Evolutionary conservation across 1,140 invertebrate genomes (phyloP).

Genomic region (Coboldia fuscipes): DNA sequence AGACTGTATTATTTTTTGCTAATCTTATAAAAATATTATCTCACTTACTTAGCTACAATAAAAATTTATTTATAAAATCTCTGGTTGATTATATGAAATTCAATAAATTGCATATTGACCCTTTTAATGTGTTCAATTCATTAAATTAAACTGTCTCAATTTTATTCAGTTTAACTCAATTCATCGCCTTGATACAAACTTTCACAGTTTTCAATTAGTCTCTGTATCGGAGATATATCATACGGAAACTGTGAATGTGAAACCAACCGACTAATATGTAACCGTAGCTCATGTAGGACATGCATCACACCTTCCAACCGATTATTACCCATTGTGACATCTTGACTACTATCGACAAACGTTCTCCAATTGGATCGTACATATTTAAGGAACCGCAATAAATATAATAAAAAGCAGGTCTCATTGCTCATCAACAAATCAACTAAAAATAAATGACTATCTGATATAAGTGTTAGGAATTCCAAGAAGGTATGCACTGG

Average conservation of each 20-base stretch:
- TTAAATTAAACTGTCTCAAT: too few relatives aligned
- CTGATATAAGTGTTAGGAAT: constrained; percentile 60
- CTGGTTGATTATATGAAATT: too few relatives aligned
- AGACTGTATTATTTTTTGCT: too few relatives aligned
- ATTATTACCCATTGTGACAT: constrained; percentile 27
- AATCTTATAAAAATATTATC: too few relatives aligned
- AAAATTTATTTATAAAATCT: too few relatives aligned
- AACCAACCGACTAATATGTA: constrained; percentile 62
- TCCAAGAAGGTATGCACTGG: constrained; percentile 65
- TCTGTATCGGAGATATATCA: constrained; percentile 70
- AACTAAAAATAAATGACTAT: constrained; percentile 59
- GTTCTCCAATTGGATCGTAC: constrained; percentile 62
- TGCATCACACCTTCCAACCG: constrained; percentile 66
- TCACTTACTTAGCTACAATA: too few relatives aligned
- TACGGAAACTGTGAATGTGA: constrained; percentile 68
- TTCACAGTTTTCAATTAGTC: constrained; percentile 65
- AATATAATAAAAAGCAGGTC: constrained; percentile 73
- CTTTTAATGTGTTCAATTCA: too few relatives aligned
- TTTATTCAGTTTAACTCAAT: constrained; percentile 35
- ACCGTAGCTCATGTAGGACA: constrained; percentile 52
- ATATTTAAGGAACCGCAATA: constrained; percentile 69
- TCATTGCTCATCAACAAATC: constrained; percentile 80
- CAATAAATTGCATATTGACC: too few relatives aligned
- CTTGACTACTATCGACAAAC: constrained; percentile 54
- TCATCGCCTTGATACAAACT: constrained; percentile 65